These are phyloP conservation scores for Paradoxurus hermaphroditus DNA, from an alignment of 2,113 vertebrate species.

Conservation along the genomic window DNA sequence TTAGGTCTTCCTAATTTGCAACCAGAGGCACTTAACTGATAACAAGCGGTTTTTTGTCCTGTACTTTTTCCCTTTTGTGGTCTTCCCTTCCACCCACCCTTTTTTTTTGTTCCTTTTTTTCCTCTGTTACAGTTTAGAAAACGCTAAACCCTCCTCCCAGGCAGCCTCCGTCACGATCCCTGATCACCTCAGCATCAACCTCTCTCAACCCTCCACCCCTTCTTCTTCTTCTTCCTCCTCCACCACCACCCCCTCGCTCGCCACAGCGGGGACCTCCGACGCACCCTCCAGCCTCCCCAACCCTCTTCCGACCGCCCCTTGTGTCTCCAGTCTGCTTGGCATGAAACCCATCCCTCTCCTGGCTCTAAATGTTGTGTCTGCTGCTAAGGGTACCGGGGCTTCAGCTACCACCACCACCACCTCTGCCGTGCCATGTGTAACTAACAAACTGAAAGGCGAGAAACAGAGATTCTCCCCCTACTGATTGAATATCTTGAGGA, in stretches of 20 bases:
- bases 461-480: constrained; percentile 95
- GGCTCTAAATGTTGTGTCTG: constrained; percentile 96
- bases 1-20: constrained; percentile 58
- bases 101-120: constrained; percentile 84
- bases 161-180: constrained; percentile 91
- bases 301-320: constrained; percentile 92
- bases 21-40: constrained; percentile 68
- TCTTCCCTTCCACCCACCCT: constrained; percentile 82
- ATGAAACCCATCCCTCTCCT: constrained; percentile 96
- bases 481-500: constrained; percentile 82
- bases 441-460: constrained; percentile 94
- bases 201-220: constrained; percentile 91
- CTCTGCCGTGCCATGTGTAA: constrained; percentile 81
- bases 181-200: constrained; percentile 94
- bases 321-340: constrained; percentile 95
- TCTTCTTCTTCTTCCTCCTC: constrained; percentile 93
- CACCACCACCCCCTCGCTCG: constrained; percentile 94
- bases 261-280: constrained; percentile 86
- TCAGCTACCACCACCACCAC: constrained; percentile 79
- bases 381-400: constrained; percentile 86
- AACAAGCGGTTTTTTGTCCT: constrained; percentile 80
- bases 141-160: constrained; percentile 91
- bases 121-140: constrained; percentile 91
- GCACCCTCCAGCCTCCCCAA: constrained; percentile 93
- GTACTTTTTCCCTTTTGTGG: constrained; percentile 82